Conservation (phyloP, 2,113 vertebrate species). For the Spheniscus mendiculus region DNA sequence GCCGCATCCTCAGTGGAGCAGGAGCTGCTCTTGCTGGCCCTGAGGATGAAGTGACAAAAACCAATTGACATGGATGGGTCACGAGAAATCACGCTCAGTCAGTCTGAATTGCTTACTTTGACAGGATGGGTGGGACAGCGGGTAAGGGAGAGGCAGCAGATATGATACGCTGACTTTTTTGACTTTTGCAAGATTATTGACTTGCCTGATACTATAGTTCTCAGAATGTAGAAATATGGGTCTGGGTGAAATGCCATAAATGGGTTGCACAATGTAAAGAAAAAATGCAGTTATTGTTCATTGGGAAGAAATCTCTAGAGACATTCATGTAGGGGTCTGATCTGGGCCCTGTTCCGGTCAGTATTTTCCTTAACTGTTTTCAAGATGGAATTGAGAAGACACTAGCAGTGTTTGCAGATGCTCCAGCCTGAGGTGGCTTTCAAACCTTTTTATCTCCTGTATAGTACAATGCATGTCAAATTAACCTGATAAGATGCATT, state of each 20-base stretch:
- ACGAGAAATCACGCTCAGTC: background rate
- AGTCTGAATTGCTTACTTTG: background rate
- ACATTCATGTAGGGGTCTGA: background rate
- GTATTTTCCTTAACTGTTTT: background rate
- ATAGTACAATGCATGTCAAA: background rate
- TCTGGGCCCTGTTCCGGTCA: background rate
- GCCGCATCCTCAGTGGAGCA: fast-evolving
- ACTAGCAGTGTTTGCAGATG: background rate
- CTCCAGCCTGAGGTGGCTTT: background rate
- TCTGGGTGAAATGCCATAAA: background rate
- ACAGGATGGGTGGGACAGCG: background rate
- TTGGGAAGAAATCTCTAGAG: background rate
- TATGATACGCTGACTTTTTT: fast-evolving
- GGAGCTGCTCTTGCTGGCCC: background rate
- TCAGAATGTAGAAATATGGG: background rate
- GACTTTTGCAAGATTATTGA: background rate
- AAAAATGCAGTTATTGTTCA: fast-evolving
- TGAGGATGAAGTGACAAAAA: background rate
- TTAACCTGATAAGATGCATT: background rate
- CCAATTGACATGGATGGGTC: fast-evolving
- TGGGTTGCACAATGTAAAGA: background rate
- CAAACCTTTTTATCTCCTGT: background rate
- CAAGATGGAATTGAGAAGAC: background rate
- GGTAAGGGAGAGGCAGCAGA: background rate
- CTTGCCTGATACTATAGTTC: background rate